Evolutionary conservation across 1,140 invertebrate species (phyloP), one percentile per base, ranked within the genome.

Genomic region (Grapholita molesta): DNA sequence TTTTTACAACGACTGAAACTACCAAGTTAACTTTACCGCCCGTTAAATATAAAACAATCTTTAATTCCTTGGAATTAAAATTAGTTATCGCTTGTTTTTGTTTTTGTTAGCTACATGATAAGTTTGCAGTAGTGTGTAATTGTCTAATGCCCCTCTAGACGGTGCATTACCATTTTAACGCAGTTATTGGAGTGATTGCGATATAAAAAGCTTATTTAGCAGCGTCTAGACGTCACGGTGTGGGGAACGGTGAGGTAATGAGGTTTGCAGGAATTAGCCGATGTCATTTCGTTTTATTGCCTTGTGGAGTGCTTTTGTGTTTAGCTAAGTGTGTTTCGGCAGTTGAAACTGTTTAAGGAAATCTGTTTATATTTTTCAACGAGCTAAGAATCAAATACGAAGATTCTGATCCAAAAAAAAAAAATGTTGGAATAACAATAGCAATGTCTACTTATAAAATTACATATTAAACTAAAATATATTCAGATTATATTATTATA

Each of bases 151-250:
- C 79, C 79, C 71, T 73, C 70, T 75, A 77, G 79, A 76, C 78
- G 78, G 81, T 79, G 69, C 66, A 88, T 88, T 88, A 85, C 71
- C 84, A 88, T 88, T 84, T 85, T 81, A 88, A 88, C 85, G 81
- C 76, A 77, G 77, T 77, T 82, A 82, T 81, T 77, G 76, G 73
- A 79, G 80, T 83, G 76, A 88, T 86, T 74, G 77, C 72, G 72
- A 79, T 71, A 74, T 79, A 78, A 83, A 81, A 77, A 79, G 70
- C 77, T 80, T 73, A 79, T 83, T 84, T 76, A 76, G 78, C 67
- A 76, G 72, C 79, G 85, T 86, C 85, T 88, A 88, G 85, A 85
- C 83, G 79, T 82, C 75, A 83, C 78, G 76, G 80, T 82, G 80
- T 82, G 73, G 70, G 53, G 55, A 15, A 28, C 55, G 24, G 55